Base-by-base conservation (phyloP, 2,888 invertebrate species). In the Drymonia ruficornis region DNA sequence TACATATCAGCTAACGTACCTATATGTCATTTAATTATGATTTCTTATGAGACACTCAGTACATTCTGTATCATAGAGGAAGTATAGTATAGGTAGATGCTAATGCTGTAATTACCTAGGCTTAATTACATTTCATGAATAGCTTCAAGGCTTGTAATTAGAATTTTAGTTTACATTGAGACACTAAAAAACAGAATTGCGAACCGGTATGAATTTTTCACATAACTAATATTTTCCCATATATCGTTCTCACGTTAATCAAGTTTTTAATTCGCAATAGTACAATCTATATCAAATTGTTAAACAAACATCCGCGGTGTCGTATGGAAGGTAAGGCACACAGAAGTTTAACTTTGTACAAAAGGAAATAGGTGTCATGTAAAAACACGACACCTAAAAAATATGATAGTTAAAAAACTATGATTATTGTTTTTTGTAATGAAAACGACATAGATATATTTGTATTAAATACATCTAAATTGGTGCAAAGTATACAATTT, bases 161-260 rank as follows among this genome's bases (percentile, higher is more conserved):
- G 3, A 31, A 31, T 11, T 31, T 11, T 31, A 31, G 31, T 31
- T 31, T 11, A 2, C 31, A 0, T 1, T 6, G 3, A 23, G 23
- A 31, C 11, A 12, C 9, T 11, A 31, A 18, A 42, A 42, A 55
- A 55, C 50, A n/a, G 45, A 56, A 45, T 49, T 49, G 54, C 38
- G 42, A 66, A 59, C 52, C 59, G 52, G 59, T 52, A 64, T 67
- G 52, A 65, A 70, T 66, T 61, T 63, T 61, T 66, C 56, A 59
- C 56, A 55, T 59, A 53, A 59, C 6, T 40, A 4, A 18, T 46
- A 15, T 11, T 59, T 83, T 86, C 84, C 81, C 82, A 87, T 82
- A 80, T 76, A 69, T 70, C 63, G 76, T 83, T 87, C 87, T 83
- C 87, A 85, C 84, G 80, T 75, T 76, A 86, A 88, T 89, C 87